Percentiles rank a stretch among this genome's conserved stretches.
These are phyloP conservation scores for Latheticus oryzae DNA, from an alignment of 2,888 invertebrate species.

Conservation along the genomic window DNA sequence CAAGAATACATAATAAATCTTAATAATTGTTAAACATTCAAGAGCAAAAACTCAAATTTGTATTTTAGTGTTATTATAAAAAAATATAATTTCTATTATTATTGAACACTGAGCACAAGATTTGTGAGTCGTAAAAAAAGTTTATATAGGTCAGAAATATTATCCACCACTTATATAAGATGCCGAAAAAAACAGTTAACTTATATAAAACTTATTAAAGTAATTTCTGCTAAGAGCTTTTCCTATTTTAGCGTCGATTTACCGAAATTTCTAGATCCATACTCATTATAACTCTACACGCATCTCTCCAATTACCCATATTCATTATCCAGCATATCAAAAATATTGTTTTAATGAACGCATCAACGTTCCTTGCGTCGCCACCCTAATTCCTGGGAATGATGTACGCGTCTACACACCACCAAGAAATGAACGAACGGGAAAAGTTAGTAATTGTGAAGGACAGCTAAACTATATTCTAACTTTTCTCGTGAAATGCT, in stretches of 20 bases:
- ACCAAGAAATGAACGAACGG: conserved; percentile 37
- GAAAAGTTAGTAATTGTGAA: conserved; percentile 44
- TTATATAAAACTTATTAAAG: no score
- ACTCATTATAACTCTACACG: conserved; percentile 47
- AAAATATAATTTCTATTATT: no score
- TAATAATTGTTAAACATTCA: no score
- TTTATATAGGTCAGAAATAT: no score
- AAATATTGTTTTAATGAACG: conserved; percentile 43
- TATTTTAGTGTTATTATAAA: no score
- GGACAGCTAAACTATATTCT: conserved; percentile 35
- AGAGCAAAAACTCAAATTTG: no score
- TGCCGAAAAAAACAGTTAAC: no score
- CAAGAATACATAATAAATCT: no score
- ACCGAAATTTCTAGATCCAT: conserved; percentile 1
- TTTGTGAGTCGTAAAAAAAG: no score
- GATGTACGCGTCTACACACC: conserved; percentile 5
- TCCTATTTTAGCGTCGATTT: conserved; percentile 1
- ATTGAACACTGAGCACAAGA: no score
- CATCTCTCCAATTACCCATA: conserved; percentile 46
- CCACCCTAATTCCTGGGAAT: conserved; percentile 4
- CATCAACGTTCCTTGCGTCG: conserved; percentile 9
- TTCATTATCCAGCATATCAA: conserved; percentile 35
- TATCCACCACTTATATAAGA: no score
- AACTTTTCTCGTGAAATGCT: conserved; percentile 29
- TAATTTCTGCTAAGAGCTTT: no score